Evolutionary conservation across 2,113 vertebrate genomes (phyloP).

Genomic region (Laterallus jamaicensis): DNA sequence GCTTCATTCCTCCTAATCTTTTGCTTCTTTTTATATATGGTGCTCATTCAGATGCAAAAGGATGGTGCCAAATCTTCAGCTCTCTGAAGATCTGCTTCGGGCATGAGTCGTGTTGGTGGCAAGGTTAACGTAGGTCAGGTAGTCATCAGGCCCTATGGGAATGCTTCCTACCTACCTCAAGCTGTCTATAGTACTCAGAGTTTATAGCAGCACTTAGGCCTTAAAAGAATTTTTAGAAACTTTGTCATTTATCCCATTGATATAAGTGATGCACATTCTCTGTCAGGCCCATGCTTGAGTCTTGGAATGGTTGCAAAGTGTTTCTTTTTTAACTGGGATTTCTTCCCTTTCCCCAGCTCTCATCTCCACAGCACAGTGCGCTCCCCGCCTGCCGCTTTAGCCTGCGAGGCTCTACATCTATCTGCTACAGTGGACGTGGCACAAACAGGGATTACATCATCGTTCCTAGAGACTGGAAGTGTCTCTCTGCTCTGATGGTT

Average conservation of each 20-base stretch:
- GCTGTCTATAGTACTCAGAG: background rate
- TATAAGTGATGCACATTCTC: background rate
- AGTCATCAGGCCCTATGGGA: background rate
- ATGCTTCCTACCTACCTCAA: background rate
- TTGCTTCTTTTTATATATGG: background rate
- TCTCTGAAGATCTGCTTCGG: background rate
- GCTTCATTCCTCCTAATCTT: background rate
- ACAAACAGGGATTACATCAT: background rate
- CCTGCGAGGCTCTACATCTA: conserved; percentile 11
- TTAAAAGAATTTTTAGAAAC: background rate
- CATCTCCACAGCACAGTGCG: conserved; percentile 6
- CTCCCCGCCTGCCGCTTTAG: background rate
- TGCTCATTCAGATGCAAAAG: background rate
- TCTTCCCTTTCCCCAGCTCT: background rate
- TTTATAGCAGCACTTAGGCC: background rate
- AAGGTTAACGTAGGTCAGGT: background rate
- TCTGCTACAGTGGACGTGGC: background rate
- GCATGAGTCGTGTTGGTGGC: background rate
- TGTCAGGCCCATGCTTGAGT: background rate
- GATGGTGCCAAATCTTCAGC: background rate
- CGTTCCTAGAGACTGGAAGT: background rate
- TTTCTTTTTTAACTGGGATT: background rate
- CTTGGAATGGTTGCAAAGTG: background rate
- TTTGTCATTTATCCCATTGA: background rate
- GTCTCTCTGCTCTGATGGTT: conserved; percentile 14